Conservation (phyloP, 2,113 vertebrate genomes). For the Ramphastos sulfuratus region DNA sequence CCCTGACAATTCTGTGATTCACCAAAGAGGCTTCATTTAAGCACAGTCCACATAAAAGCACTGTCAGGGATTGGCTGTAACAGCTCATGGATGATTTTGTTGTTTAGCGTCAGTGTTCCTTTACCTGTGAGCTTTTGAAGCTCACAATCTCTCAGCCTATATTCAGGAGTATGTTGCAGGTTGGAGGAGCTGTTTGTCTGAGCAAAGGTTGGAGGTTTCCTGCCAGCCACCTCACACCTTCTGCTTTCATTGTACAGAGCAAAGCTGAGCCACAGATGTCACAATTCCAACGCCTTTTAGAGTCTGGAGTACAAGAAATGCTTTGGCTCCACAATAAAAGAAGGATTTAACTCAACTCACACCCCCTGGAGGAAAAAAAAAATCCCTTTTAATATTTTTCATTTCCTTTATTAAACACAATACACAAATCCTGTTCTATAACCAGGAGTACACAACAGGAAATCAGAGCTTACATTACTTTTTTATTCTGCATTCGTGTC, state of each 20-base stretch:
- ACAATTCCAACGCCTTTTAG: background rate
- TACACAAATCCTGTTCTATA: background rate
- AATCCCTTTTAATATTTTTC: background rate
- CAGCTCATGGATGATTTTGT: background rate
- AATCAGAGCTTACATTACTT: background rate
- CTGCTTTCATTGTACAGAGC: background rate
- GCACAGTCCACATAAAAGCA: background rate
- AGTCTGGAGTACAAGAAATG: background rate
- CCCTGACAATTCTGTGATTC: too few species aligned
- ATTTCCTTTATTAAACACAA: background rate
- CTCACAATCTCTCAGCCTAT: background rate
- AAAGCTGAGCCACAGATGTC: background rate
- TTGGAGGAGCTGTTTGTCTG: background rate
- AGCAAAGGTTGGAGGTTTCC: background rate
- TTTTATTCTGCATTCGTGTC: background rate
- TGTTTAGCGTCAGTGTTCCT: background rate
- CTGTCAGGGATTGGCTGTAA: background rate
- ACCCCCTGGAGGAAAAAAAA: background rate
- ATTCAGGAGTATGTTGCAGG: background rate
- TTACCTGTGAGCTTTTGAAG: background rate
- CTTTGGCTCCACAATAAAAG: background rate
- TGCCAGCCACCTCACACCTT: background rate
- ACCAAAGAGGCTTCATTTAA: background rate
- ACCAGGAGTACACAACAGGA: background rate
- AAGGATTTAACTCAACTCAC: background rate